Evolutionary conservation across 2,888 invertebrate species (phyloP), one percentile per base, ranked within the genome.

Genomic region (Drosophila siamana): DNA sequence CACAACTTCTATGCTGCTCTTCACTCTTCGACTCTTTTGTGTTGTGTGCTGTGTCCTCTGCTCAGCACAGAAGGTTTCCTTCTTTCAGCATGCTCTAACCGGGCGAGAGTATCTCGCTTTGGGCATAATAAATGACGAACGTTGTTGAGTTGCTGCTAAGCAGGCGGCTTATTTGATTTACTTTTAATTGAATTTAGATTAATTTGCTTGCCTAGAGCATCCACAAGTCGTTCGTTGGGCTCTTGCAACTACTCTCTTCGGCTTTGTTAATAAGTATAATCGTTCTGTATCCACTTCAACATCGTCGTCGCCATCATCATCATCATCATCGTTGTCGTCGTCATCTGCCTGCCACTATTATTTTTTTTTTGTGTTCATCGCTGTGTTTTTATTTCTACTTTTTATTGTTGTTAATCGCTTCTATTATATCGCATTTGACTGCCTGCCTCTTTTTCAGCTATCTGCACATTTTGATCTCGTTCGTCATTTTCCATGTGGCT

Each of bases 341-440:
- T 74, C 66, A 67, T 75, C 51, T 64, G 59, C 43, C 44, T 15
- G 55, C 15, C 7, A 54, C 48, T 46, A 16, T 33, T 47, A 30
- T 13, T 44, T 19, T 47, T 56, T 56, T 62, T 68, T 61, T 67
- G 66, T 75, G 69, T 63, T 43, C 19, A 19, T 19, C 19, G 28
- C 16, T 43, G 33, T 38, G 47, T 59, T 67, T 67, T 50, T 74
- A 44, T 64, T 22, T 56, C 50, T 48, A 51, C 55, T 57, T 77
- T 82, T 88, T 82, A 88, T 86, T 83, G 85, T 68, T 85, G 89
- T 71, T 86, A 86, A 86, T 86, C 87, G 89, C 74, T 86, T 84
- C 79, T 79, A 86, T 86, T 86, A 88, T 85, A 88, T 78, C 80
- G 78, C 81, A 74, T 78, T 73, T 80, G 71, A 56, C 61, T 75